Conservation (phyloP, 2,113 vertebrate species). For the Gadus chalcogrammus region DNA sequence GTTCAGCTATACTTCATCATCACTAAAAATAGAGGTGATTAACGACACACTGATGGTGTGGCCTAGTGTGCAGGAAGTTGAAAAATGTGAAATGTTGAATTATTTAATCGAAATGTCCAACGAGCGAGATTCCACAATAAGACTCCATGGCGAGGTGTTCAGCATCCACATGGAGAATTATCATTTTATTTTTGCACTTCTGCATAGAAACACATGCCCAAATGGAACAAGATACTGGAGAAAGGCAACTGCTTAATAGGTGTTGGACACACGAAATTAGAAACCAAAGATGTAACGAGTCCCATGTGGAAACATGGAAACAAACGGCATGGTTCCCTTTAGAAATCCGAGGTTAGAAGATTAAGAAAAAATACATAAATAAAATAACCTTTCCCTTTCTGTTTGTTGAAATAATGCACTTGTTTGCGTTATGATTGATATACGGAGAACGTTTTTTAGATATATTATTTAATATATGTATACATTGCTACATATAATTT, state of each 20-base stretch:
- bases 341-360: constrained; percentile 31
- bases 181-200: constrained; percentile 62
- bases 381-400: constrained; percentile 20
- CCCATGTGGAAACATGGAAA: constrained; percentile 22
- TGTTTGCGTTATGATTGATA: constrained; percentile 24
- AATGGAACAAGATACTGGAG: constrained; percentile 39
- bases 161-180: not conserved
- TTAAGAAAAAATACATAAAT: constrained; percentile 34
- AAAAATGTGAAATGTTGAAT: not conserved
- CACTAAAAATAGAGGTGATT: constrained; percentile 37
- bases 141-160: not conserved
- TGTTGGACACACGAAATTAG: constrained; percentile 41
- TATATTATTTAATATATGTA: constrained; percentile 19
- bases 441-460: constrained; percentile 11
- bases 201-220: constrained; percentile 70
- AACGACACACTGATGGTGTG: not conserved
- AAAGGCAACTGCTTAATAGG: constrained; percentile 26
- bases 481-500: constrained; percentile 70
- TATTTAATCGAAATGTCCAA: not conserved
- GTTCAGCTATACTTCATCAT: constrained; percentile 18
- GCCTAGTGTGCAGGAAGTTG: not conserved
- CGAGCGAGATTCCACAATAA: too few species aligned
- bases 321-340: not conserved
- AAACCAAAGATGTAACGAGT: constrained; percentile 1
- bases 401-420: constrained; percentile 25